Evolutionary conservation across 2,888 invertebrate genomes (phyloP).

Genomic region (Spilarctia lutea): DNA sequence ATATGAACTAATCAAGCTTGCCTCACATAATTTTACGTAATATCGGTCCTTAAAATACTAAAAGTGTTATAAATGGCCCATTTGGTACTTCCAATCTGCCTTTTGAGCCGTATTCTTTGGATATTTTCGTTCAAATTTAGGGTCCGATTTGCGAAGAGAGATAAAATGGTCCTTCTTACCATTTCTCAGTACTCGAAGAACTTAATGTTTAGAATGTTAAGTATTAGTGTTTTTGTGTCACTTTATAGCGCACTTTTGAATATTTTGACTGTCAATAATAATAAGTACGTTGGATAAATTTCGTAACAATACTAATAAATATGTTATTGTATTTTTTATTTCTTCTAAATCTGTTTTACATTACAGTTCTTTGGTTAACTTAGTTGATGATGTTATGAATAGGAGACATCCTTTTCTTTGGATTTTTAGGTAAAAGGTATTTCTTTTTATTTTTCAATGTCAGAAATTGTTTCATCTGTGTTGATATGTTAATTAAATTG

Average conservation of each 20-base stretch:
- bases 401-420: not conserved
- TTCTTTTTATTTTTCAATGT: no score
- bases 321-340: no score
- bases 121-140: not conserved
- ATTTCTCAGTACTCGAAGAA: not conserved
- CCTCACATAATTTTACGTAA: not conserved
- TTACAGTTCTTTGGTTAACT: no score
- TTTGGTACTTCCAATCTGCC: not conserved
- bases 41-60: not conserved
- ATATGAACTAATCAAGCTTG: not conserved
- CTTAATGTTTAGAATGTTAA: not conserved
- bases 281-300: not conserved
- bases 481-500: no score
- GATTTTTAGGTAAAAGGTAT: not conserved
- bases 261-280: not conserved
- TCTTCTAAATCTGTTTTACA: no score
- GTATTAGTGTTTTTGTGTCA: not conserved
- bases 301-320: not conserved
- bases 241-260: not conserved
- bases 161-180: no score
- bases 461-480: no score
- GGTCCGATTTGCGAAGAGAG: not conserved
- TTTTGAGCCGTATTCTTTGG: not conserved
- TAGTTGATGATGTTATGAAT: not conserved
- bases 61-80: conserved; percentile 1